phyloP scores from a whole-genome alignment of 2,113 vertebrate species.

The Misgurnus anguillicaudatus region DNA sequence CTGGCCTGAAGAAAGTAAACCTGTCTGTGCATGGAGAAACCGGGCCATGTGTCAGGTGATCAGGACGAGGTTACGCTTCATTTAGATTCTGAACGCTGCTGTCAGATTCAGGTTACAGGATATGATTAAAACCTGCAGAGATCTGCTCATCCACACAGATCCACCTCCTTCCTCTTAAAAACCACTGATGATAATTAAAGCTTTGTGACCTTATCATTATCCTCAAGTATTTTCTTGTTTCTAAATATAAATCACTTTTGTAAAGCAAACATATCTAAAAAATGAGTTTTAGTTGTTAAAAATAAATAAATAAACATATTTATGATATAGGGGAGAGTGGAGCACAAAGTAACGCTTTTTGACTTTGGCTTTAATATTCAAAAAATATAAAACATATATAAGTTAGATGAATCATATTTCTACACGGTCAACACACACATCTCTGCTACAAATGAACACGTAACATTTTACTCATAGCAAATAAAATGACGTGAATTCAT shows the following conservation, averaged over 20 bases:
- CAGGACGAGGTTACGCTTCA: not conserved
- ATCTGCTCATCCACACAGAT: conserved; percentile 4
- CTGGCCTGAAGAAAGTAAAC: not conserved
- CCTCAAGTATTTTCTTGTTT: not conserved
- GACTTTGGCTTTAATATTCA: no score
- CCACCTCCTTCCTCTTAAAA: not conserved
- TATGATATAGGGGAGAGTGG: no score
- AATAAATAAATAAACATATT: no score
- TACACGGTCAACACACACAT: no score
- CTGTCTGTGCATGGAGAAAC: not conserved
- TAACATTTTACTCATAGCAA: no score
- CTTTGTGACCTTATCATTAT: not conserved
- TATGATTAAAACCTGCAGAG: conserved; percentile 2
- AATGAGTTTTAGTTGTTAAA: no score
- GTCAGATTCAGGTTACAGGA: conserved; percentile 27
- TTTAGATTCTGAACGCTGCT: conserved; percentile 24
- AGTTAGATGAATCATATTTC: no score
- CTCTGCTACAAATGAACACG: no score
- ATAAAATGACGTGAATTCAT: no score
- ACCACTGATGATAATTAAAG: not conserved
- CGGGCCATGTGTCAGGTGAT: not conserved
- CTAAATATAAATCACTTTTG: not conserved
- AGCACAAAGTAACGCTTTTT: no score
- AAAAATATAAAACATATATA: no score
- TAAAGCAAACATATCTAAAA: no score